phyloP scores from a whole-genome alignment of 2,113 vertebrate genomes.

The Oplegnathus fasciatus region DNA sequence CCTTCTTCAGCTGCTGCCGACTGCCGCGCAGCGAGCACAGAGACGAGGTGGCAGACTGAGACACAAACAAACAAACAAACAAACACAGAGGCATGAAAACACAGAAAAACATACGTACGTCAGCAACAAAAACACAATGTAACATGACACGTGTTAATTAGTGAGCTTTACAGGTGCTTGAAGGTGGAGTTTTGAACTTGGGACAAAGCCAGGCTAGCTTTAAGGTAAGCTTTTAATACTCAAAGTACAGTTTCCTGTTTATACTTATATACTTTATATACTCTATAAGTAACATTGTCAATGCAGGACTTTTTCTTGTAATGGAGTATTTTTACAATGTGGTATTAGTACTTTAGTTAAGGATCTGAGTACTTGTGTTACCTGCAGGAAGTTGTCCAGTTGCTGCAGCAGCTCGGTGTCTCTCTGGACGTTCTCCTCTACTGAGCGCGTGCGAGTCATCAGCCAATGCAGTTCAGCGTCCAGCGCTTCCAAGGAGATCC shows the following conservation, averaged over 20 bases:
- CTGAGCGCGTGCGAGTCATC: slow-evolving; percentile 54
- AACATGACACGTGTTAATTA: no score
- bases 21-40: slow-evolving; percentile 38
- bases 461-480: slow-evolving; percentile 67
- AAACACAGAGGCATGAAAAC: neutral
- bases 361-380: slow-evolving; percentile 4
- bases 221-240: no score
- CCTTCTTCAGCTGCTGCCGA: slow-evolving; percentile 63
- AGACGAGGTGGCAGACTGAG: slow-evolving; percentile 44
- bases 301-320: no score
- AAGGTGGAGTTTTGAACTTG: no score
- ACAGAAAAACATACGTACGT: neutral
- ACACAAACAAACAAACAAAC: no score
- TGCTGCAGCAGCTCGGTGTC: slow-evolving; percentile 72
- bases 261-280: no score
- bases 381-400: slow-evolving; percentile 74
- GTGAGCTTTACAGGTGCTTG: no score
- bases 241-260: no score
- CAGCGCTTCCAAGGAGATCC: slow-evolving; percentile 71
- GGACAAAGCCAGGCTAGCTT: no score
- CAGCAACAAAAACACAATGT: neutral
- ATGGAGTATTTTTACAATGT: no score
- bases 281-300: no score
- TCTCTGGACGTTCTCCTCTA: slow-evolving; percentile 63
- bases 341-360: neutral